Percentiles rank a stretch among this genome's conserved stretches.
Evolutionary conservation across 2,113 vertebrate genomes (phyloP).

Genomic region (Scopus umbretta): DNA sequence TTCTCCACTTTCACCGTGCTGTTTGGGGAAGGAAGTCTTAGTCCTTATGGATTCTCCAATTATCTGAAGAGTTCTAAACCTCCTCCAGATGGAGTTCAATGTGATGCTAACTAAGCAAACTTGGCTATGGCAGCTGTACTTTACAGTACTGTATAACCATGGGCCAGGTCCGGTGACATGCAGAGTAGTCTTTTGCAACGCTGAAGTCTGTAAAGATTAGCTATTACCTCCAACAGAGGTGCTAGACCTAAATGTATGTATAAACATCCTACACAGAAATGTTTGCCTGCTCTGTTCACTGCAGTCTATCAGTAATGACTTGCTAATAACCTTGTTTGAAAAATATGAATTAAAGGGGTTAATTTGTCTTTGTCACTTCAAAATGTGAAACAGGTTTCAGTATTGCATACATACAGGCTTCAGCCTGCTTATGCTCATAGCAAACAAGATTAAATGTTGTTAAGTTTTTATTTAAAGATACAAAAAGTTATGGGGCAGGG

Average conservation of each 20-base stretch:
- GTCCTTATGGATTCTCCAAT: background rate
- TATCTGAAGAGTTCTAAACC: background rate
- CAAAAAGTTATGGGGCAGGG: fast-evolving
- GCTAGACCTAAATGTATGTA: background rate
- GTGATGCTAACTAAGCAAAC: background rate
- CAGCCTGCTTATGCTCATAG: background rate
- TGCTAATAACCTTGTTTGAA: background rate
- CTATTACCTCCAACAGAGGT: background rate
- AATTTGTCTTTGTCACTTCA: background rate
- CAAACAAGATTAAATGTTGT: background rate
- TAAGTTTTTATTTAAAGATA: background rate
- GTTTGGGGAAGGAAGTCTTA: background rate
- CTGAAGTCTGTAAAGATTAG: background rate
- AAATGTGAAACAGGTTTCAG: background rate
- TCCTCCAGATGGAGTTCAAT: background rate
- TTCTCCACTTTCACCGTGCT: background rate
- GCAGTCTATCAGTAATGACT: background rate
- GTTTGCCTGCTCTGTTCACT: background rate
- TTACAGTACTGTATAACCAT: background rate
- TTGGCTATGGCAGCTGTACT: background rate
- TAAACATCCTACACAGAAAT: background rate
- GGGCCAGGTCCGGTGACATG: background rate
- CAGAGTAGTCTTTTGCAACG: background rate
- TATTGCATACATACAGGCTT: background rate
- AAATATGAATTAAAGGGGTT: background rate